Evolutionary conservation across 2,888 invertebrate genomes (phyloP), one percentile per base, ranked within the genome.

Genomic region (Limenitis camilla): DNA sequence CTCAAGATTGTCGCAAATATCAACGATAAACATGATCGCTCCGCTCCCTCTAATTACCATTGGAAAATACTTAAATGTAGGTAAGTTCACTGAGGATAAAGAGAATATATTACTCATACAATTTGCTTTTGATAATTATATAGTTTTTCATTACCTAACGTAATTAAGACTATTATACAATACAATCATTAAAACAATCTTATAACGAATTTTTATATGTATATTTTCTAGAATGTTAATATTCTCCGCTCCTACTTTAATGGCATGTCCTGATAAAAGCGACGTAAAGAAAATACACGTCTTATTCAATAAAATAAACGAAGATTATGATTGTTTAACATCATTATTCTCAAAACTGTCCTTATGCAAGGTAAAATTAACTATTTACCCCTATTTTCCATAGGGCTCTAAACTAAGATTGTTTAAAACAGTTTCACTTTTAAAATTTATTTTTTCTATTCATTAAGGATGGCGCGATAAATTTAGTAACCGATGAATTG

Each of bases 1-100:
- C 55, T 85, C 35, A 64, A 66, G 47, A 84, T 74, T 40, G 68
- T 71, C 48, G 84, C 86, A 36, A 78, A 81, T 67, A 63, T 79
- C 40, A 62, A 68, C 44, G 87, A 87, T 53, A 85, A 85, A 63
- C 86, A 81, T 61, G 87, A 87, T 61, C 74, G 83, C 60, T 87
- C 86, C 8, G 69, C 87, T 2, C 85, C 87, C n/a, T 78, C 85
- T 6, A 71, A 85, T 63, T 80, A 72, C 56, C 86, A 87, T 59
- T 87, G 87, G 87, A 86, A 85, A 77, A 76, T 84, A 61, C 67
- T 87, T 6, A 86, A 85, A 66, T 86, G 86, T 77, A 77, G 85
- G 86, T 80, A 54, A 50, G 81, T 36, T n/a, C n/a, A n/a, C n/a
- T n/a, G n/a, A n/a, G n/a, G n/a, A 19, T 19, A 19, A 1, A 3